Percentiles rank a stretch among this genome's conserved stretches.
Conservation (phyloP, 2,113 vertebrate species). For the Dolichallabes microphthalmus region DNA sequence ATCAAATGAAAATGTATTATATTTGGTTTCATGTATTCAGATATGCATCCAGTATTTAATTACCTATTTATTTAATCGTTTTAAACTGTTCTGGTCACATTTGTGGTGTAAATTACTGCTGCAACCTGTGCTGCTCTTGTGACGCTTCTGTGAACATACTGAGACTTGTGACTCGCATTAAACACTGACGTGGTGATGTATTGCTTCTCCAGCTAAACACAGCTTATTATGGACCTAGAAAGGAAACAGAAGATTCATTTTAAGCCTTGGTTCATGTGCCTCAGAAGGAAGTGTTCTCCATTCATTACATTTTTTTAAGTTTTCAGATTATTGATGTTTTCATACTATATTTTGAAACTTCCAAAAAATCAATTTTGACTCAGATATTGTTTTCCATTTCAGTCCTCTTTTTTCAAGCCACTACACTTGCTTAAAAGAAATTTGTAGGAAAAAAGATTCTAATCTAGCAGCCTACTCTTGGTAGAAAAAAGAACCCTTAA, state of each 20-base stretch:
- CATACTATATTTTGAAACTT: neutral
- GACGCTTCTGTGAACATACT: conserved; percentile 17
- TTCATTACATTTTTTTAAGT: neutral
- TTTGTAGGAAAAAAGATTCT: neutral
- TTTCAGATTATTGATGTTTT: neutral
- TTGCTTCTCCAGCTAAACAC: conserved; percentile 1
- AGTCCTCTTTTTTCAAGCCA: neutral
- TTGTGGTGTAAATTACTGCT: conserved; percentile 22
- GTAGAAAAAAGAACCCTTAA: neutral
- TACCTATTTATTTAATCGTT: conserved; percentile 13
- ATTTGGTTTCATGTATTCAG: conserved; percentile 21
- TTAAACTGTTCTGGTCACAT: conserved; percentile 10
- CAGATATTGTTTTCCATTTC: neutral
- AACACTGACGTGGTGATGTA: neutral
- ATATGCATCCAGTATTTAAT: conserved; percentile 20
- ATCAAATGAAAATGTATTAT: conserved; percentile 6
- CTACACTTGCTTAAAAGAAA: neutral
- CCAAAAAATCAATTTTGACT: neutral
- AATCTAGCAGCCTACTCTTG: neutral
- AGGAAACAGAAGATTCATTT: neutral
- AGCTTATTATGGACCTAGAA: conserved; percentile 6
- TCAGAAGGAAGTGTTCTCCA: neutral
- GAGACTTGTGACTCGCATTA: neutral
- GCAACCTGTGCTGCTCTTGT: neutral
- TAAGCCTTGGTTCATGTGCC: neutral